phyloP scores from a whole-genome alignment of 2,113 vertebrate species.

The Excalfactoria chinensis region DNA sequence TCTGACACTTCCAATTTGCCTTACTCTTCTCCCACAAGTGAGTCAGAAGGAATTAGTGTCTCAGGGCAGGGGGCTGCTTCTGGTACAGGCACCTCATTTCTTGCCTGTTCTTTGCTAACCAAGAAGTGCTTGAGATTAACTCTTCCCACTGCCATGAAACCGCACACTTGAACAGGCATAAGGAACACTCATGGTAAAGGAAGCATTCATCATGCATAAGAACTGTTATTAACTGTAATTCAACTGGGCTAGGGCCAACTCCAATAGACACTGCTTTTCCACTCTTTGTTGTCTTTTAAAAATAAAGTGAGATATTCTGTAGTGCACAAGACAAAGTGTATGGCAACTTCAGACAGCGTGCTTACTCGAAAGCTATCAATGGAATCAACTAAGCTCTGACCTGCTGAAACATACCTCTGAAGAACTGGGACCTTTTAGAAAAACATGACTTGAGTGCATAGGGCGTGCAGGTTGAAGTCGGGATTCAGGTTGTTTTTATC shows the following conservation, averaged over 20 bases:
- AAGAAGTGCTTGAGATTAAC: background rate
- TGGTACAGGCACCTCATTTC: background rate
- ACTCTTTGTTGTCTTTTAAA: background rate
- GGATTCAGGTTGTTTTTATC: background rate
- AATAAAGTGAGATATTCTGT: background rate
- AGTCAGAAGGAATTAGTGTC: background rate
- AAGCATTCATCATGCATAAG: background rate
- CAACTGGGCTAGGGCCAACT: background rate
- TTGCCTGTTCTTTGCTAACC: background rate
- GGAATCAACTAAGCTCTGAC: background rate
- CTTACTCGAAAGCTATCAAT: background rate
- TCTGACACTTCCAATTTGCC: background rate
- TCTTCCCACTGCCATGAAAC: background rate
- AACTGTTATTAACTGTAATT: background rate
- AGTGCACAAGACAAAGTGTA: background rate
- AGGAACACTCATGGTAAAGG: background rate
- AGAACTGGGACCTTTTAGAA: background rate
- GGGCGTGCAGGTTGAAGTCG: background rate
- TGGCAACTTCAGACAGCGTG: accelerated
- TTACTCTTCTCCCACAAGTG: background rate
- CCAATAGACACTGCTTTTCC: background rate
- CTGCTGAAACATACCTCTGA: background rate
- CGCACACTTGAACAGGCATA: accelerated
- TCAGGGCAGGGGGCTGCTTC: background rate
- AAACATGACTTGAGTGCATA: background rate